Base-by-base conservation (phyloP, 2,888 invertebrate genomes). In the Apeira syringaria region DNA sequence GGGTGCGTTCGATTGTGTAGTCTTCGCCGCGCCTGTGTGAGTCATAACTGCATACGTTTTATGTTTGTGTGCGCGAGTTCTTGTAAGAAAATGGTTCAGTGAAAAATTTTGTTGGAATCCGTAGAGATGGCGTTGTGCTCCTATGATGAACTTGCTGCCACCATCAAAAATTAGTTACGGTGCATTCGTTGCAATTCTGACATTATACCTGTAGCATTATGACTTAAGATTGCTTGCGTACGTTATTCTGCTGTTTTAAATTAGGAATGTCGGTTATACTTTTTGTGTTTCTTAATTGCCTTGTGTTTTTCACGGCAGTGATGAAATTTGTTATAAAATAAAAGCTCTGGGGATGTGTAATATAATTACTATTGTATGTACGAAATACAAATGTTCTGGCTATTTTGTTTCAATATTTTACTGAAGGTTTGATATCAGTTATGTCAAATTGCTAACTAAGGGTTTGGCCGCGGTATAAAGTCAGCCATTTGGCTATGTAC, bases 41-140 rank as follows among this genome's bases (percentile, higher is more conserved):
- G 63, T 61, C 36, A 45, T 53, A 53, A 58, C 47, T 74, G 69
- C 69, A 69, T 64, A 66, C 52, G 39, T 40, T 41, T 28, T 63
- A 55, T 44, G 30, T 24, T 39, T 29, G 83, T 81, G 80, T 77
- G 80, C 40, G 74, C 50, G 53, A 66, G 77, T 83, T 89, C 89
- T 89, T 89, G 78, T 83, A 88, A 89, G 88, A 89, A 80, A 87
- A 88, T 83, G 81, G 80, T 83, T 83, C 79, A 74, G 80, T 80
- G 82, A 85, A 85, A 87, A 84, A 81, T 85, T 87, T 86, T 81
- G 79, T 74, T 60, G 77, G 75, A 79, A 79, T 78, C 73, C 78
- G 73, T 72, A 84, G 76, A 88, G 88, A 89, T 88, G 89, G 88
- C 88, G 87, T 74, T 86, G 87, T 86, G 84, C 71, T 83, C 36